Percentiles rank a stretch among this genome's conserved stretches.
These are phyloP conservation scores for Phalera bucephala DNA, from an alignment of 2,888 invertebrate genomes.

Conservation along the genomic window DNA sequence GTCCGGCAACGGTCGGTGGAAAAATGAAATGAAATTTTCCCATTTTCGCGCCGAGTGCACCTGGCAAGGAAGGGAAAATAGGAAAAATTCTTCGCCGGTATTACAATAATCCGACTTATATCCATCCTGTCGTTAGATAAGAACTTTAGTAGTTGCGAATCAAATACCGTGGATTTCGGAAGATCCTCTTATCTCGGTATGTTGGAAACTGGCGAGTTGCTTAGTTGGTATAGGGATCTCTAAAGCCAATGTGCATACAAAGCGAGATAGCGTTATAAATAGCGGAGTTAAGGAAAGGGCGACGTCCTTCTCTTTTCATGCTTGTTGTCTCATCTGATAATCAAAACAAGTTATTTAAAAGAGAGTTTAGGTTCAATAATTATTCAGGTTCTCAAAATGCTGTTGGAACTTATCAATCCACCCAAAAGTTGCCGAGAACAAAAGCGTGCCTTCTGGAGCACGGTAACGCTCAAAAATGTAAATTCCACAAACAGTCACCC, in stretches of 20 bases:
- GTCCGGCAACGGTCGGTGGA: slow-evolving; percentile 29
- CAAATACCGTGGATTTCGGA: slow-evolving; percentile 36
- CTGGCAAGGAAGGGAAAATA: slow-evolving; percentile 46
- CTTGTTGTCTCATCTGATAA: no score
- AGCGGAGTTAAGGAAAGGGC: no score
- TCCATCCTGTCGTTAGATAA: slow-evolving; percentile 47
- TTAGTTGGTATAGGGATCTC: slow-evolving; percentile 11
- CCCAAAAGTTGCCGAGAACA: no score
- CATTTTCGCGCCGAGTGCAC: slow-evolving; percentile 50
- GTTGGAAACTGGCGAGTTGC: slow-evolving; percentile 11
- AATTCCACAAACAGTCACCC: no score
- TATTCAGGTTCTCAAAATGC: no score
- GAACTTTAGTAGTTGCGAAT: slow-evolving; percentile 47
- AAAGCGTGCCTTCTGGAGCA: no score
- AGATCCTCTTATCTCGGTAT: slow-evolving; percentile 37
- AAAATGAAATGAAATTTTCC: slow-evolving; percentile 54
- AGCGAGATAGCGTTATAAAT: slow-evolving; percentile 6
- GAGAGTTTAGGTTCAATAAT: no score
- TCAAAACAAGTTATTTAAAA: no score
- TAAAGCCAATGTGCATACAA: slow-evolving; percentile 16
- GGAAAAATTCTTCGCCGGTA: slow-evolving; percentile 52
- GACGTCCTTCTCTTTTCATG: no score
- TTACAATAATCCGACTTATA: slow-evolving; percentile 61
- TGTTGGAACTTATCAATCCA: no score
- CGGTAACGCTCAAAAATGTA: no score